A percentile compares a stretch with the other conserved stretches of the same genome.
Evolutionary conservation across 2,888 invertebrate genomes (phyloP).

Genomic region (Molanna angustata): DNA sequence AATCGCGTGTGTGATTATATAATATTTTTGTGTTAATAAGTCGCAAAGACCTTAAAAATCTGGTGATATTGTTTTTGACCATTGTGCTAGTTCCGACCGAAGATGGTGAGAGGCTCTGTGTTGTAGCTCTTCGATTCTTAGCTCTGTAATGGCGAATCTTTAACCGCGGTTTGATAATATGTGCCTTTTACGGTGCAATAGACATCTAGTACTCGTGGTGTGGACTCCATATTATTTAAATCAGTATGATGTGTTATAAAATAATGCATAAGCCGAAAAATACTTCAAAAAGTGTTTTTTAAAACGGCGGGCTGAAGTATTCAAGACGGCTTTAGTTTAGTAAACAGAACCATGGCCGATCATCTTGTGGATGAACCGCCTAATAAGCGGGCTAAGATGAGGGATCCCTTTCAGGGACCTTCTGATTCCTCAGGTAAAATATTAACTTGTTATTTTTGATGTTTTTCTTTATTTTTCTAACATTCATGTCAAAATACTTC

Average conservation of each 20-base stretch:
- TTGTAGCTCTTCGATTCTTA: slow-evolving; percentile 66
- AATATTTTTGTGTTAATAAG: slow-evolving; percentile 50
- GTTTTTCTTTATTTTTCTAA: slow-evolving; percentile 21
- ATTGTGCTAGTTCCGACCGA: slow-evolving; percentile 70
- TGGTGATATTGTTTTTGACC: slow-evolving; percentile 66
- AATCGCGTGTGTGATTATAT: slow-evolving; percentile 57
- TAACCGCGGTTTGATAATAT: slow-evolving; percentile 67
- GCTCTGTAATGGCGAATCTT: slow-evolving; percentile 80
- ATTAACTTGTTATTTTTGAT: slow-evolving; percentile 31
- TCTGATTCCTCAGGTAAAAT: slow-evolving; percentile 74
- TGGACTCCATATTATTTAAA: slow-evolving; percentile 60
- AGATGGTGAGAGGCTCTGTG: slow-evolving; percentile 72
- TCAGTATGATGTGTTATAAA: slow-evolving; percentile 55
- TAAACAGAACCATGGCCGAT: slow-evolving; percentile 86
- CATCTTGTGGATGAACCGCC: slow-evolving; percentile 94
- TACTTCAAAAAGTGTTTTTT: slow-evolving; percentile 56
- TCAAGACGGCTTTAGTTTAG: slow-evolving; percentile 64
- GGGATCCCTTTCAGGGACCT: slow-evolving; percentile 77
- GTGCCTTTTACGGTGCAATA: slow-evolving; percentile 74
- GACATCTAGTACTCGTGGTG: slow-evolving; percentile 67
- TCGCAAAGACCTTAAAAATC: slow-evolving; percentile 52
- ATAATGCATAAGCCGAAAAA: slow-evolving; percentile 54
- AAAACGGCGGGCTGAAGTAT: slow-evolving; percentile 59
- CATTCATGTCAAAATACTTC: slow-evolving; percentile 18
- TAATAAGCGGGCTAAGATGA: slow-evolving; percentile 91